A percentile compares a stretch with the other conserved stretches of the same genome.
Evolutionary conservation across 2,113 vertebrate genomes (phyloP).

Genomic region (Carassius carassius): DNA sequence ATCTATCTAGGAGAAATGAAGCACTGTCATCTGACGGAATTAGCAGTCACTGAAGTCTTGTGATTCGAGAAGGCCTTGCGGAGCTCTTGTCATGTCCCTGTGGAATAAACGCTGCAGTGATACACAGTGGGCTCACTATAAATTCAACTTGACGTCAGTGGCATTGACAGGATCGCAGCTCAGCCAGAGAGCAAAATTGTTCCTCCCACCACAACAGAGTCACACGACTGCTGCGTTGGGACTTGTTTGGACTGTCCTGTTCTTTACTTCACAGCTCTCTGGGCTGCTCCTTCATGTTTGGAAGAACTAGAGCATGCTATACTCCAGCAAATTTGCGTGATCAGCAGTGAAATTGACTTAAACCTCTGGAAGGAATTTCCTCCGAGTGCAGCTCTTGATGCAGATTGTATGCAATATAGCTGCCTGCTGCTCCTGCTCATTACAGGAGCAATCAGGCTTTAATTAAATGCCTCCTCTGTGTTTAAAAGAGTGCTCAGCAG

Average conservation of each 20-base stretch:
- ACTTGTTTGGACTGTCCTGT: neutral
- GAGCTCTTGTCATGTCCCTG: constrained; percentile 62
- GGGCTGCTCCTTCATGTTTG: neutral
- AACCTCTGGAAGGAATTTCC: constrained; percentile 28
- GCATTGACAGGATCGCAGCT: constrained; percentile 57
- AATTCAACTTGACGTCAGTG: constrained; percentile 68
- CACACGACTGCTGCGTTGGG: neutral
- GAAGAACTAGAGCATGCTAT: constrained; percentile 50
- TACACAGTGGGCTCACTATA: constrained; percentile 72
- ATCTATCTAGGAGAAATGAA: constrained; percentile 8
- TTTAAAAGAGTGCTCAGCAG: constrained; percentile 58
- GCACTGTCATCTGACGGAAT: constrained; percentile 9
- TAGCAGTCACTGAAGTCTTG: constrained; percentile 11
- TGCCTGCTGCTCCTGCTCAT: constrained; percentile 36
- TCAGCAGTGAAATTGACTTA: constrained; percentile 15
- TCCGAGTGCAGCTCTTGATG: constrained; percentile 1
- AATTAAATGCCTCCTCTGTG: constrained; percentile 66
- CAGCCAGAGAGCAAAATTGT: constrained; percentile 34
- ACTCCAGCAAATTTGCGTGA: neutral
- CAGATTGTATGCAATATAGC: constrained; percentile 16
- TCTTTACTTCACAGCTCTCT: neutral
- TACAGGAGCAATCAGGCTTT: constrained; percentile 63
- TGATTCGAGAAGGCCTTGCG: constrained; percentile 46
- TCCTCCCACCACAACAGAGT: constrained; percentile 31
- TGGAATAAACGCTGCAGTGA: constrained; percentile 66